These are phyloP conservation scores for Meiosimyza decipiens DNA, from an alignment of 2,888 invertebrate species.

Conservation along the genomic window DNA sequence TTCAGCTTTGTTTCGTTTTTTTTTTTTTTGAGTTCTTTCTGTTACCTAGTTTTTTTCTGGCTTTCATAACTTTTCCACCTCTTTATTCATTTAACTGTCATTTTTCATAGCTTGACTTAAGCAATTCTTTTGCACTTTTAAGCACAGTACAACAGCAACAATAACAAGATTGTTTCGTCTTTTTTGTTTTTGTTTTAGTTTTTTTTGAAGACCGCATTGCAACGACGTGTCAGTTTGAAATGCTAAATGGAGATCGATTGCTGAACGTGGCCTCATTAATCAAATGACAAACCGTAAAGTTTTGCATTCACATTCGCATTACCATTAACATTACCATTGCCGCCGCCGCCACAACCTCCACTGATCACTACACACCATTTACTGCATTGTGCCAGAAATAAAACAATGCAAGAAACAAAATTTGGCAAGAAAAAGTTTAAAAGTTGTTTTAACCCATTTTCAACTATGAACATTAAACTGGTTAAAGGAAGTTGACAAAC, in stretches of 20 bases:
- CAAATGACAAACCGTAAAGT: slow-evolving; percentile 56
- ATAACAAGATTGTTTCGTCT: slow-evolving; percentile 34
- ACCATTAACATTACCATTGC: no score
- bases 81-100: slow-evolving; percentile 47
- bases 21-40: no score
- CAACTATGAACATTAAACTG: no score
- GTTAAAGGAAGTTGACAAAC: no score
- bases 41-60: no score
- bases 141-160: slow-evolving; percentile 8
- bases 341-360: neutral
- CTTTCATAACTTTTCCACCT: no score
- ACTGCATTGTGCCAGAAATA: no score
- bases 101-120: slow-evolving; percentile 52
- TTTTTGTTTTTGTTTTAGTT: slow-evolving; percentile 14
- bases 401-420: no score
- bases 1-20: no score
- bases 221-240: slow-evolving; percentile 45
- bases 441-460: no score
- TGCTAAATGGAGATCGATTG: slow-evolving; percentile 65
- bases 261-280: slow-evolving; percentile 64
- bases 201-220: slow-evolving; percentile 42
- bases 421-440: neutral
- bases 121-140: slow-evolving; percentile 18
- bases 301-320: neutral
- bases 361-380: no score